Conservation (phyloP, 2,113 vertebrate species). For the Bujurquina vittata region DNA sequence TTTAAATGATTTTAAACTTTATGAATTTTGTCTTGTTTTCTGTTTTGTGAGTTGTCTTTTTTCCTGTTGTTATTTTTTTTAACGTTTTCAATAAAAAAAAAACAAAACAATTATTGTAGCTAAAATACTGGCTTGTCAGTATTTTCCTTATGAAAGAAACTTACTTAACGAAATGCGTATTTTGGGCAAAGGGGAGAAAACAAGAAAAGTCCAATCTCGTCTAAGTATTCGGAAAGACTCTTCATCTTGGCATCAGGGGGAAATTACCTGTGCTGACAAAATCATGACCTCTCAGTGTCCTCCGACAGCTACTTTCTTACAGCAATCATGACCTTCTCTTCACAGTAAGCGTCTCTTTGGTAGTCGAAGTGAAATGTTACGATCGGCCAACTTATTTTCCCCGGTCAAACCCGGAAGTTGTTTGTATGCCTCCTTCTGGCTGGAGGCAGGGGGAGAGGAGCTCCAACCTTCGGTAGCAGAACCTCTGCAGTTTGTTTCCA, state of each 20-base stretch:
- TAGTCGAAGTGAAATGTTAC: constrained; percentile 46
- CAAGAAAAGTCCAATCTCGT: background rate
- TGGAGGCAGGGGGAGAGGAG: background rate
- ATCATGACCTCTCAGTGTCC: background rate
- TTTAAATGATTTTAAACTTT: no score
- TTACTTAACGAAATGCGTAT: background rate
- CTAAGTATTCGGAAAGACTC: background rate
- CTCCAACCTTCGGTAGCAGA: background rate
- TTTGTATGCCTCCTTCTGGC: constrained; percentile 14
- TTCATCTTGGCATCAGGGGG: background rate
- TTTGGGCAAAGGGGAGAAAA: background rate
- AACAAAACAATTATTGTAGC: background rate
- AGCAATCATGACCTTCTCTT: background rate
- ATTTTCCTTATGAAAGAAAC: background rate
- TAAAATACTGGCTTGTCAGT: background rate
- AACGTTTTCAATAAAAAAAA: no score
- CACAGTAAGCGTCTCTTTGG: background rate
- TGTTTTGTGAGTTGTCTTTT: background rate
- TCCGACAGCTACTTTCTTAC: background rate
- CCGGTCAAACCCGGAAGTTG: constrained; percentile 71
- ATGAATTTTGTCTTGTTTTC: background rate
- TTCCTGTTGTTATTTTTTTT: background rate
- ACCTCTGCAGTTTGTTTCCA: background rate
- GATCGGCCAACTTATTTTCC: constrained; percentile 66
- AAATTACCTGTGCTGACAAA: background rate